Conservation (phyloP, 2,113 vertebrate species). For the Gymnorhina tibicen region DNA sequence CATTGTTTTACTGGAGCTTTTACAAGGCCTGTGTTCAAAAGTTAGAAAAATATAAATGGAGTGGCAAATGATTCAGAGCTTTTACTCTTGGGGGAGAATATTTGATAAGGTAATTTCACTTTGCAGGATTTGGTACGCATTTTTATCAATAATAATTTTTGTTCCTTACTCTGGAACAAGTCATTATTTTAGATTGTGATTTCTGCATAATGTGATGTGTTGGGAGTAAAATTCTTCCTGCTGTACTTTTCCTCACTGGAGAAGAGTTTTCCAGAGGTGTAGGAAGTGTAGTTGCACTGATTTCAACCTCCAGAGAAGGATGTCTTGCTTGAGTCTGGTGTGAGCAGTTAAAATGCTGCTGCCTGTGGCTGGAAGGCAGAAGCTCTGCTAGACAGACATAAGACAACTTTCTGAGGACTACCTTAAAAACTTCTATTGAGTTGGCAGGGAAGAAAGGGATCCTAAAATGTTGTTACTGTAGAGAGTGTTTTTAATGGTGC, state of each 20-base stretch:
- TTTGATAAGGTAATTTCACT: background rate
- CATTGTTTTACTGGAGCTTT: background rate
- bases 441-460: background rate
- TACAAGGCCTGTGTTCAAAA: background rate
- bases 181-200: background rate
- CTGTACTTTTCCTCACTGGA: background rate
- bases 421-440: background rate
- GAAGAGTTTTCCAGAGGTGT: background rate
- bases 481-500: background rate
- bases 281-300: background rate
- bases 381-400: background rate
- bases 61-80: background rate
- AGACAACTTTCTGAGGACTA: background rate
- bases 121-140: rapidly evolving
- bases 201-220: background rate
- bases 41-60: background rate
- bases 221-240: background rate
- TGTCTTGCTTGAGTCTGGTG: background rate
- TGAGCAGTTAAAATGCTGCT: background rate
- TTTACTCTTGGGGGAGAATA: background rate
- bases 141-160: background rate
- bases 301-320: background rate
- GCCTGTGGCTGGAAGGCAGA: background rate
- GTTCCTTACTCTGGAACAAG: background rate
- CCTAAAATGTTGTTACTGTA: background rate